phyloP scores from a whole-genome alignment of 2,797 vertebrate genomes.

The Manis crassicaudata region DNA sequence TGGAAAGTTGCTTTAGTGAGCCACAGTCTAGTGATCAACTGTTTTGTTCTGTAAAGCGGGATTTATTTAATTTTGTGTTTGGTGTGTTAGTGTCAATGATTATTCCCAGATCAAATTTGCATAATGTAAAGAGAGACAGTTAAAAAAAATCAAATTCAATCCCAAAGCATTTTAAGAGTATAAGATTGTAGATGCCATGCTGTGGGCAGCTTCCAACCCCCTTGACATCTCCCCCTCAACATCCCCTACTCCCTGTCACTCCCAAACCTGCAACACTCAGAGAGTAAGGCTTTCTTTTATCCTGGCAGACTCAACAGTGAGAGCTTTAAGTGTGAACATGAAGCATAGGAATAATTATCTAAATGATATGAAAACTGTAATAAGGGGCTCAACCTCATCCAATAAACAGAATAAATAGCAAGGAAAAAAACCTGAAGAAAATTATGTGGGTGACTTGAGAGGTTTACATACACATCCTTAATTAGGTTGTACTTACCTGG shows the following conservation, averaged over 20 bases:
- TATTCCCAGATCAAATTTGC: constrained; percentile 22
- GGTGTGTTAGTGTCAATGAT: neutral
- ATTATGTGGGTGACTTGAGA: constrained; percentile 37
- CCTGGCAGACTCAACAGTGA: neutral
- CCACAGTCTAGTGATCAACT: neutral
- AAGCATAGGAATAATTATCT: constrained; percentile 36
- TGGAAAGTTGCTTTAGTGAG: neutral
- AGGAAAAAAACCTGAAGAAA: constrained; percentile 55
- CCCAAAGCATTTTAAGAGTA: neutral
- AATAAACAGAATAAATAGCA: constrained; percentile 45
- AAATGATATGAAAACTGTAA: constrained; percentile 50
- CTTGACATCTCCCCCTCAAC: accelerated
- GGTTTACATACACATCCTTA: constrained; percentile 57
- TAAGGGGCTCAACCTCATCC: constrained; percentile 21
- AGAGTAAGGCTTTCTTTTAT: neutral
- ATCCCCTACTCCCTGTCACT: neutral
- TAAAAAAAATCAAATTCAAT: constrained; percentile 33
- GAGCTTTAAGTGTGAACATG: neutral
- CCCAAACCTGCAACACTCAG: neutral
- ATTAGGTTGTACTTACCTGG: constrained; percentile 58
- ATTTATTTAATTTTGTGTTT: constrained; percentile 27
- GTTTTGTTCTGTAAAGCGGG: neutral
- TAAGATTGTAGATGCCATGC: neutral
- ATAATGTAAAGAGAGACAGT: neutral
- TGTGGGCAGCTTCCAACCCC: neutral